Evolutionary conservation across 2,797 vertebrate genomes (phyloP).

Genomic region (Melopsittacus undulatus): DNA sequence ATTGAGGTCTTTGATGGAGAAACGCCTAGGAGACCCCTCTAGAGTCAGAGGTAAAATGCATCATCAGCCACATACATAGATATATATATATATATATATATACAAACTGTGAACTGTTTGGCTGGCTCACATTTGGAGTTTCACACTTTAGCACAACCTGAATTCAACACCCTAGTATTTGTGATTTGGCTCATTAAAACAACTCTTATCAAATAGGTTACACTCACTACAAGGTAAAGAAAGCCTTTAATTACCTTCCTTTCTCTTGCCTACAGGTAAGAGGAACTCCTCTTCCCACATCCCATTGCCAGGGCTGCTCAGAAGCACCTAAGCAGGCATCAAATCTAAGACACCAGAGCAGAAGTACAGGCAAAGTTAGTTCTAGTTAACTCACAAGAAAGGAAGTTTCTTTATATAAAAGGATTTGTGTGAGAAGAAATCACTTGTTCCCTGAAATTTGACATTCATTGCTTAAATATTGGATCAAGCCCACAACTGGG

Average conservation of each 20-base stretch:
- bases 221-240: neutral
- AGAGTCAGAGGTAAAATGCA: neutral
- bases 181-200: neutral
- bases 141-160: neutral
- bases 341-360: neutral
- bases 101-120: neutral
- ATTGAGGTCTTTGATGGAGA: neutral
- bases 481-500: neutral
- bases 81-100: no score
- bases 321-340: neutral
- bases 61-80: neutral
- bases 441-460: neutral
- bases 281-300: neutral
- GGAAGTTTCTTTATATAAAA: neutral
- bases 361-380: neutral
- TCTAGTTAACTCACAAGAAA: neutral
- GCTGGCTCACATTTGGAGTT: neutral
- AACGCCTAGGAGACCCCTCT: neutral
- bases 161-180: neutral
- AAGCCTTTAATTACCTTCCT: neutral
- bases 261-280: neutral
- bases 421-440: neutral
- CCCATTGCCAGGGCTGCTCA: neutral
- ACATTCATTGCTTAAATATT: neutral
- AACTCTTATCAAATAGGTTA: neutral